A percentile compares a stretch with the other conserved stretches of the same genome.
Evolutionary conservation across 2,113 vertebrate species (phyloP).

Genomic region (Machaerirhynchus nigripectus): DNA sequence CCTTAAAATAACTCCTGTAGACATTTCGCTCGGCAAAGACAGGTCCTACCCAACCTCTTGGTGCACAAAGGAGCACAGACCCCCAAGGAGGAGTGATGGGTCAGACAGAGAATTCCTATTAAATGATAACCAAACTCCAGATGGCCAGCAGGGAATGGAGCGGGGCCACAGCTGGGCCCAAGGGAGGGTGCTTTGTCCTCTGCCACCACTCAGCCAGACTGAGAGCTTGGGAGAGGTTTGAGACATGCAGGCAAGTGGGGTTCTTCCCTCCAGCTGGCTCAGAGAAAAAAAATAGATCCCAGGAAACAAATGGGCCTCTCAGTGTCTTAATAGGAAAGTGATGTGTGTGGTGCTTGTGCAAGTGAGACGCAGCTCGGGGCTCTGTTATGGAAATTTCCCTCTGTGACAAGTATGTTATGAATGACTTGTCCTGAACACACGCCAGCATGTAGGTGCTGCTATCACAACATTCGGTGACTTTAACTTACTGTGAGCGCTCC

Average conservation of each 20-base stretch:
- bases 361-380: not conserved
- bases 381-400: constrained; percentile 63
- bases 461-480: constrained; percentile 56
- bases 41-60: not conserved
- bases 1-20: constrained; percentile 42
- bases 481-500: constrained; percentile 61
- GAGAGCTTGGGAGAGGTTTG: not conserved
- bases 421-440: constrained; percentile 48
- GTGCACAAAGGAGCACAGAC: not conserved
- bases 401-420: constrained; percentile 68
- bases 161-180: not conserved
- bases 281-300: not conserved
- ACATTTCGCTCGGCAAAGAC: not conserved
- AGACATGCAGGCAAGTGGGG: not conserved
- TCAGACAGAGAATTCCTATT: not conserved
- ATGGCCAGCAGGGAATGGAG: not conserved
- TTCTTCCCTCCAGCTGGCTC: not conserved
- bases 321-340: not conserved
- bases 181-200: not conserved
- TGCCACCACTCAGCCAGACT: not conserved
- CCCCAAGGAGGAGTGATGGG: not conserved
- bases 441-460: constrained; percentile 60
- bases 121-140: not conserved
- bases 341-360: not conserved
- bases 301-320: not conserved